Evolutionary conservation across 2,797 vertebrate genomes (phyloP).

Genomic region (Paratrypauchen microcephalus): DNA sequence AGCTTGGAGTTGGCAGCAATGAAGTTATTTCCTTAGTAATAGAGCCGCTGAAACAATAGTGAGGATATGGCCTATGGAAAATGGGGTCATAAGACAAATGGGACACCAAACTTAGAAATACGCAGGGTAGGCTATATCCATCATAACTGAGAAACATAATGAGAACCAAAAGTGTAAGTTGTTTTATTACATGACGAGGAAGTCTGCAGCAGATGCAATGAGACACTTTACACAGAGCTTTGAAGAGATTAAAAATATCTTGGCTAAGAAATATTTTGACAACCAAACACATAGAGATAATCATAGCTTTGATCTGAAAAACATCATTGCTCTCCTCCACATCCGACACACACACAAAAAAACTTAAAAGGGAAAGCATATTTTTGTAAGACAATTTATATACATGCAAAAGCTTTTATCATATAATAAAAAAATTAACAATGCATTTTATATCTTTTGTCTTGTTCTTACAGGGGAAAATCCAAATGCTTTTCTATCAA

Average conservation of each 20-base stretch:
- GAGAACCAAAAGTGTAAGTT: constrained; percentile 1
- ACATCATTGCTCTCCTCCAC: constrained; percentile 5
- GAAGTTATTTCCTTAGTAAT: constrained; percentile 47
- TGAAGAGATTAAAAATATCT: constrained; percentile 15
- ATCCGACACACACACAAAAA: constrained; percentile 20
- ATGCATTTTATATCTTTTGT: background rate
- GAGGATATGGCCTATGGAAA: background rate
- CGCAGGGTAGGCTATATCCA: background rate
- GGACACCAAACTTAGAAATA: background rate
- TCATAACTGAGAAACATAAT: background rate
- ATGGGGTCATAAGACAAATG: background rate
- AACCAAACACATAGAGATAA: constrained; percentile 46
- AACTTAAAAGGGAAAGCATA: background rate
- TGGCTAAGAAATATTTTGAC: constrained; percentile 17
- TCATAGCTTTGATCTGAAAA: constrained; percentile 24
- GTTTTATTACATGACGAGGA: constrained; percentile 2
- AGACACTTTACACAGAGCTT: constrained; percentile 20
- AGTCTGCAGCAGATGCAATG: background rate
- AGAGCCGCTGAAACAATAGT: background rate
- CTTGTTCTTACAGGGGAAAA: constrained; percentile 4
- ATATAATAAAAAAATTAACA: background rate
- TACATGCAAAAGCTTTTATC: constrained; percentile 4
- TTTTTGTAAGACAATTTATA: constrained; percentile 1
- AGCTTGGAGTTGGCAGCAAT: constrained; percentile 34
- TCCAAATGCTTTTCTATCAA: constrained; percentile 15